Conservation (phyloP, 2,888 invertebrate species). For the Pollenia labialis region DNA sequence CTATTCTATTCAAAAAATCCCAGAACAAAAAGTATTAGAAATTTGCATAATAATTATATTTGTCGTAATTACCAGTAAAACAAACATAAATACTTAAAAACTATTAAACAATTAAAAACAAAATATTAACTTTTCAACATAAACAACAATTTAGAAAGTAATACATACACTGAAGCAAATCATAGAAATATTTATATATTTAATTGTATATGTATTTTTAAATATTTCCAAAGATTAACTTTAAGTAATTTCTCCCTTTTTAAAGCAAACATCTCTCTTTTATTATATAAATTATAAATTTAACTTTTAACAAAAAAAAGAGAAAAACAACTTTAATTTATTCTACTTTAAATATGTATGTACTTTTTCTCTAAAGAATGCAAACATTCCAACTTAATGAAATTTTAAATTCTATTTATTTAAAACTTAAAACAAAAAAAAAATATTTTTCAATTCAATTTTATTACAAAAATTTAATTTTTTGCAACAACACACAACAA, state of each 20-base stretch:
- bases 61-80: constrained; percentile 79
- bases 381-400: constrained; percentile 57
- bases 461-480: constrained; percentile 43
- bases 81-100: constrained; percentile 75
- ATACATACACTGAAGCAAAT: constrained; percentile 52
- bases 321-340: constrained; percentile 46
- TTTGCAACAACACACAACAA: constrained; percentile 43
- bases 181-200: constrained; percentile 67
- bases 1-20: constrained; percentile 63
- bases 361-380: constrained; percentile 49
- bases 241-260: constrained; percentile 70
- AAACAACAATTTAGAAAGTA: constrained; percentile 73
- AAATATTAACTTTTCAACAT: constrained; percentile 61
- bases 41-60: constrained; percentile 78
- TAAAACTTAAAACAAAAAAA: constrained; percentile 58
- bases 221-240: constrained; percentile 73
- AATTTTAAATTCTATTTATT: constrained; percentile 64
- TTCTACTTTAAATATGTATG: constrained; percentile 53
- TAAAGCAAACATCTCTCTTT: constrained; percentile 34
- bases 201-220: constrained; percentile 68
- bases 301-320: constrained; percentile 38
- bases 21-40: constrained; percentile 76
- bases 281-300: constrained; percentile 48
- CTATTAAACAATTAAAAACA: constrained; percentile 71
- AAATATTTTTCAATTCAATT: constrained; percentile 59